Percentiles rank a stretch among this genome's conserved stretches.
phyloP scores from a whole-genome alignment of 2,797 vertebrate species.

The Tapera naevia region DNA sequence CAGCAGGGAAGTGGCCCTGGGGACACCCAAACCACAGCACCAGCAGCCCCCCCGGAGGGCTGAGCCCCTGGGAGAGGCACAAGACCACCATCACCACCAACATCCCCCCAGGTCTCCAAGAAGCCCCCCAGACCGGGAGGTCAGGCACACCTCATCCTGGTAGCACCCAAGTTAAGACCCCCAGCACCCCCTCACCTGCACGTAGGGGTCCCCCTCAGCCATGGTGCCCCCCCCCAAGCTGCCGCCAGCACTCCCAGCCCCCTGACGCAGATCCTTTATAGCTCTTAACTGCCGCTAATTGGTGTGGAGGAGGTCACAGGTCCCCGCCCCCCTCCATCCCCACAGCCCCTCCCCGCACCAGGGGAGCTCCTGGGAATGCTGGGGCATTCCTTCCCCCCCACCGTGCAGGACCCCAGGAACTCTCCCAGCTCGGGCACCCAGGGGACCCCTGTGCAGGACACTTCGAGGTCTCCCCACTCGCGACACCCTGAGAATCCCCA shows the following conservation, averaged over 20 bases:
- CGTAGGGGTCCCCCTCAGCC: rapidly evolving
- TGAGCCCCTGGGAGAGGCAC: background rate
- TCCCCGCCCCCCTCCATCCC: background rate
- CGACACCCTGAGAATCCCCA: background rate
- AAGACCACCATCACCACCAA: too few relatives aligned
- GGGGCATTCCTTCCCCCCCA: rapidly evolving
- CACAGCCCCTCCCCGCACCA: background rate
- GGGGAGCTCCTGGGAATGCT: background rate
- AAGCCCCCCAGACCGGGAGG: rapidly evolving
- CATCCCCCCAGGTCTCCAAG: background rate
- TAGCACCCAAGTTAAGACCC: too few relatives aligned
- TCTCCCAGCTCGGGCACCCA: background rate
- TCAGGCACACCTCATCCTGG: too few relatives aligned
- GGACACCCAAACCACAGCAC: background rate
- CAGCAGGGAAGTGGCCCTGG: background rate
- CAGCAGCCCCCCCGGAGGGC: background rate
- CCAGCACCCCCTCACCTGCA: background rate
- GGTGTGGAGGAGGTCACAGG: background rate
- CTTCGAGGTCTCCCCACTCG: background rate
- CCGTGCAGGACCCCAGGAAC: background rate
- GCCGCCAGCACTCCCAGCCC: too few relatives aligned
- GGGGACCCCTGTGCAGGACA: background rate
- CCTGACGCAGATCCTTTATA: background rate
- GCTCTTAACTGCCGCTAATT: background rate
- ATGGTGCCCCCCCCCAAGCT: rapidly evolving